A percentile compares a stretch with the other conserved stretches of the same genome.
Conservation (phyloP, 2,888 invertebrate species). For the Apeira syringaria region DNA sequence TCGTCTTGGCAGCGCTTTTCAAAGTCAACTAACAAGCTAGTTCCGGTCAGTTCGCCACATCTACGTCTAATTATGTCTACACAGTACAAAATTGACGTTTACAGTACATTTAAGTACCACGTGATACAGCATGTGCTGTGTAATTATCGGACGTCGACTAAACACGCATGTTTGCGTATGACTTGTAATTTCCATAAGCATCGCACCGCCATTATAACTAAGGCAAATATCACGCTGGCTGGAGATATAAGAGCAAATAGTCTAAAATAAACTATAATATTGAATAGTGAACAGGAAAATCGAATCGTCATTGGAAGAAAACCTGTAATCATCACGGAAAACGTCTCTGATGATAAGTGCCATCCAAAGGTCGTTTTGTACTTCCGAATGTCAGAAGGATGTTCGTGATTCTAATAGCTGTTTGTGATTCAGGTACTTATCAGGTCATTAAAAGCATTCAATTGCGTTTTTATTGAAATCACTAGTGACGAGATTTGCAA, state of each 20-base stretch:
- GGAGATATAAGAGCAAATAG: constrained; percentile 19
- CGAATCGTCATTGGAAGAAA: constrained; percentile 15
- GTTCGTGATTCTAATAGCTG: not conserved
- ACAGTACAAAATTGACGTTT: not conserved
- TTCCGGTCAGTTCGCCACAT: constrained; percentile 1
- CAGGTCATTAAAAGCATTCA: too few relatives aligned
- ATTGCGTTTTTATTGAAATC: too few relatives aligned
- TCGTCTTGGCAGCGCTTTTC: not conserved
- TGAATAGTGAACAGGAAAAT: constrained; percentile 19
- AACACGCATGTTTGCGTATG: constrained; percentile 15
- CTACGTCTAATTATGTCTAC: too few relatives aligned
- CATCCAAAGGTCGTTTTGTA: constrained; percentile 10
- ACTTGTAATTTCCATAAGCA: constrained; percentile 23
- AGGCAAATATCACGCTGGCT: constrained; percentile 14
- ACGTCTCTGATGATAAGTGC: constrained; percentile 11
- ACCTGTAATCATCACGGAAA: constrained; percentile 22
- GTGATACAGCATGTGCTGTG: constrained; percentile 12
- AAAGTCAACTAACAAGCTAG: not conserved
- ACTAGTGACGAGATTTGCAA: too few relatives aligned
- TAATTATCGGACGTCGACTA: constrained; percentile 17
- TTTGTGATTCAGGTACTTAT: too few relatives aligned
- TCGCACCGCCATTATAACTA: constrained; percentile 19
- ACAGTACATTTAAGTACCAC: constrained; percentile 10
- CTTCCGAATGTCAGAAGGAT: constrained; percentile 5
- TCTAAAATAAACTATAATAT: constrained; percentile 20